Evolutionary conservation across 2,113 vertebrate genomes (phyloP).

Genomic region (Lontra canadensis): DNA sequence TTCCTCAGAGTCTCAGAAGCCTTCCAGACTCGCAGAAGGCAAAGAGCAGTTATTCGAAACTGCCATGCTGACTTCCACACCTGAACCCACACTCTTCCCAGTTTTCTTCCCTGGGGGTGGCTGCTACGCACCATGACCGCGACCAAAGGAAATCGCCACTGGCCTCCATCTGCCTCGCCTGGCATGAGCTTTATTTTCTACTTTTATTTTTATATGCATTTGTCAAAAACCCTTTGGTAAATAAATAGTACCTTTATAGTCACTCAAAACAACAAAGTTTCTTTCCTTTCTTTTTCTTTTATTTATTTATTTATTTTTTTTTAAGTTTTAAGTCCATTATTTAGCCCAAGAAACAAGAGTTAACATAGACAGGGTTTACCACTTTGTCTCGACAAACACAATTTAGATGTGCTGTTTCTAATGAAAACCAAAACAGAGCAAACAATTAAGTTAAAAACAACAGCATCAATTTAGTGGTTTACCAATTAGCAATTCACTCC

Average conservation of each 20-base stretch:
- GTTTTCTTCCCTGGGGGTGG: not conserved
- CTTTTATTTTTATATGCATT: not conserved
- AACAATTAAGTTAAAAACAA: constrained; percentile 80
- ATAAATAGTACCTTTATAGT: not conserved
- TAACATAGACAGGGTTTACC: constrained; percentile 62
- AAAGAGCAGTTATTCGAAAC: not conserved
- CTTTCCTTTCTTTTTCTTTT: not conserved
- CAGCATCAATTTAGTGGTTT: constrained; percentile 79
- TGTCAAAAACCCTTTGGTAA: constrained; percentile 4
- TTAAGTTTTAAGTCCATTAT: constrained; percentile 41
- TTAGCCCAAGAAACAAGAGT: constrained; percentile 57
- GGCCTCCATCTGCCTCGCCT: not conserved
- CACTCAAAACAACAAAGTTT: not conserved
- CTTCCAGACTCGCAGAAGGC: not conserved
- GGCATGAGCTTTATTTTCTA: not conserved
- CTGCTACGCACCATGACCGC: not conserved
- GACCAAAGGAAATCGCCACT: not conserved
- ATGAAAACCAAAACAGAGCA: constrained; percentile 74
- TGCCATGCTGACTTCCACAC: not conserved
- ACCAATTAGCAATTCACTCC: constrained; percentile 78
- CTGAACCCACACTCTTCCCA: not conserved
- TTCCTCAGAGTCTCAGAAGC: not conserved
- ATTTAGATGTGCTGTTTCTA: constrained; percentile 76
- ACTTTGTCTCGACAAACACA: constrained; percentile 65
- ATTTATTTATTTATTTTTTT: not conserved